phyloP scores from a whole-genome alignment of 1,140 invertebrate genomes.

The Drusus annulatus region DNA sequence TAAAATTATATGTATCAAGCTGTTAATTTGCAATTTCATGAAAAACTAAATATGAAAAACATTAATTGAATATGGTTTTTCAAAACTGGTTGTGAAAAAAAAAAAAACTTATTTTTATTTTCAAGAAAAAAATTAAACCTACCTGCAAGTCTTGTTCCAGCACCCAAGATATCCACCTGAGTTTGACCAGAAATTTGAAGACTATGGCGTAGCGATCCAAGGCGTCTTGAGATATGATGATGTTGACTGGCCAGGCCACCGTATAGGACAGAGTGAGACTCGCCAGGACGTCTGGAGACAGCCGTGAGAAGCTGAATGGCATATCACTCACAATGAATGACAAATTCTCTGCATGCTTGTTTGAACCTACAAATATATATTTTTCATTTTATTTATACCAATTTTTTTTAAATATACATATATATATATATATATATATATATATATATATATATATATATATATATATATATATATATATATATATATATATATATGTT shows the following conservation, averaged over 20 bases:
- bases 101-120: not conserved
- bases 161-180: slow-evolving; percentile 81
- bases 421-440: too few species aligned
- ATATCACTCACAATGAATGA: slow-evolving; percentile 73
- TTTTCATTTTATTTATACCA: too few species aligned
- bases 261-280: slow-evolving; percentile 79
- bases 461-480: too few species aligned
- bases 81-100: too few species aligned
- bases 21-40: too few species aligned
- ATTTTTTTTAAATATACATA: too few species aligned
- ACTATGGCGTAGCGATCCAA: slow-evolving; percentile 80
- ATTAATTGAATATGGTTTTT: too few species aligned
- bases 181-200: slow-evolving; percentile 82
- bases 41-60: too few species aligned
- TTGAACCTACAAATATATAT: slow-evolving; percentile 63
- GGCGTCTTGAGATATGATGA: slow-evolving; percentile 79
- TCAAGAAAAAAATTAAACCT: slow-evolving; percentile 38
- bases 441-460: too few species aligned
- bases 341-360: slow-evolving; percentile 73
- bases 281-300: slow-evolving; percentile 76
- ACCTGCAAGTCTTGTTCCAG: slow-evolving; percentile 78
- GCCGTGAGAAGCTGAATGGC: slow-evolving; percentile 74
- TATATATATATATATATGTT: too few species aligned
- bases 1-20: too few species aligned
- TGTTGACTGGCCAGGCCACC: slow-evolving; percentile 83